Evolutionary conservation across 92 coral and sea anemone genomes (phyloP), one percentile per base, ranked within the genome.

Genomic region (Palythoa caribaeorum): DNA sequence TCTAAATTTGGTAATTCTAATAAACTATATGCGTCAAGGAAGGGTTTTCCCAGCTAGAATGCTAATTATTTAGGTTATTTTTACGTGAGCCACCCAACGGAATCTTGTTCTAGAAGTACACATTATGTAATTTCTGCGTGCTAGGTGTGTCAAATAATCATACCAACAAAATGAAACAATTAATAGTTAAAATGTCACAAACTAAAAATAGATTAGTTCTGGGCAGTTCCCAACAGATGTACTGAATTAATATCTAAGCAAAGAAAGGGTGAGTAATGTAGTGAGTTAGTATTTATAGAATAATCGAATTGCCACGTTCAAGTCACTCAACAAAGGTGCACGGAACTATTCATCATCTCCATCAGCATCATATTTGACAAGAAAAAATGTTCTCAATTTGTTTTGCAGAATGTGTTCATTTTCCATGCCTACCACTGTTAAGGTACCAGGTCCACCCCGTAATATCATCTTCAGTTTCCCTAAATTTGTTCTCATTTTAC

Each of bases 341-440:
- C 77, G 77, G 77, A 72, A 72, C 52, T 38, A 51, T 72, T 72
- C 51, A 72, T 72, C 77, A 72, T 72, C 47, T 72, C 52, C 52
- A 72, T 72, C 78, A 73, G 39, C 78, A 73, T 72, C 77, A 72
- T 73, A 39, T 73, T 36, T 40, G 78, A 73, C 78, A 73, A 73
- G 78, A 39, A 36, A 73, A 73, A 11, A 12, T 73, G 78, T 73
- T 73, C 78, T 73, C 78, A 73, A 37, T 73, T 73, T 73, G 50
- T 73, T 73, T 37, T 6, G 7, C 28, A 35, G 78, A 48, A 73
- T 73, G 54, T 37, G 78, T 73, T 13, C 78, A 73, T 73, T 36
- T 37, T 73, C 78, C 39, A 38, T 73, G 17, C 78, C 54, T 10
- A 73, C 54, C 53, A 39, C 78, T 73, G 55, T 38, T 63, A 50